Base-by-base conservation (phyloP, 2,888 invertebrate species). In the Andrena praecox region DNA sequence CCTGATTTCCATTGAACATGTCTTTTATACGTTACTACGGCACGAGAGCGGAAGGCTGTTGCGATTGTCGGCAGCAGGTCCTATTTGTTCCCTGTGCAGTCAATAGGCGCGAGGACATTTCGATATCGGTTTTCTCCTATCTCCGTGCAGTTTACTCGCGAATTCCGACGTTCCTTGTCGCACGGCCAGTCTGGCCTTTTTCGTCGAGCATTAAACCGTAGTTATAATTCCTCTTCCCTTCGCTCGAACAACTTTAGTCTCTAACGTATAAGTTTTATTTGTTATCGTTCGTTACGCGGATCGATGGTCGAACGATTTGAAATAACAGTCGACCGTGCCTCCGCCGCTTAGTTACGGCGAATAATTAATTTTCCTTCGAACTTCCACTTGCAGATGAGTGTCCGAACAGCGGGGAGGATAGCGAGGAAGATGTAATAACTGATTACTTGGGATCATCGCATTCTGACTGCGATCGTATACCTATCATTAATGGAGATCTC, bases 341-440 rank as follows among this genome's bases (percentile, higher is more conserved):
- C 24, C 54, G 8, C 31, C 31, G 27, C 7, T 16, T 62, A n/a
- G 10, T 2, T 33, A 35, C n/a, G 68, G 31, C 0, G 60, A 7
- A 29, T 66, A 64, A 73, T 29, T 27, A 42, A 5, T 27, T 7
- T 20, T 50, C 16, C 50, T 63, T 52, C 35, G 33, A 68, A 70
- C n/a, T n/a, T 64, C 20, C 75, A 73, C 52, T 82, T 82, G n/a
- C 77, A 96, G 96, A 96, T 95, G 96, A 96, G 94, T 96, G 96
- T 92, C 95, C 95, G 83, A 95, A 95, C 91, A 96, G 96, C 94
- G 96, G 96, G 77, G 95, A 96, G 76, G 96, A 97, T 94, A 96
- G 97, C 94, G 97, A 97, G 94, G 97, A 97, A 94, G 97, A 97
- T 96, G 96, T 97, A 95, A 96, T 97, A 94, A 96, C 96, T 59